phyloP scores from a whole-genome alignment of 2,113 vertebrate genomes.

The Ploceus nigricollis region DNA sequence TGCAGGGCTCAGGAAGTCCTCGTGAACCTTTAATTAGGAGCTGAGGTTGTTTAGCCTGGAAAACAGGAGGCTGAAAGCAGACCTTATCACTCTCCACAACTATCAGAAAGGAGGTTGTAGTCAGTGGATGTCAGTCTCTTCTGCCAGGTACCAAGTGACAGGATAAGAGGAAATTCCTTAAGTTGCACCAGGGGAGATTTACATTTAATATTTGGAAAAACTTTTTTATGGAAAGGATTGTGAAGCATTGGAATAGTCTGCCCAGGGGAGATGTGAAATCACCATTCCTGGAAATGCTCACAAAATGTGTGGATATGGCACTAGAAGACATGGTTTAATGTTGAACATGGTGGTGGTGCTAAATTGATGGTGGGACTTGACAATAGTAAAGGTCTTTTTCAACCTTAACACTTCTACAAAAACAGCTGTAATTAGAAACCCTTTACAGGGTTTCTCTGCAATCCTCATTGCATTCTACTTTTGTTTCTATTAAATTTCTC shows the following conservation, averaged over 20 bases:
- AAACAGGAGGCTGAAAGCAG: not conserved
- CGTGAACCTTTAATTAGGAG: not conserved
- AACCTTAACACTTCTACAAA: not conserved
- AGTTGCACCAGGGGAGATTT: not conserved
- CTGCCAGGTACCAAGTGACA: not conserved
- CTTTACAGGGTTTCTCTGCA: not conserved
- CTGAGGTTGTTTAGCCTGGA: not conserved
- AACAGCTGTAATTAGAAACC: not conserved
- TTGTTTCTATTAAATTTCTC: not conserved
- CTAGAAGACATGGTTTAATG: not conserved
- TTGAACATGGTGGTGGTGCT: not conserved
- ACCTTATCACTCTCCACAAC: not conserved
- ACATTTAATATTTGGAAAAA: not conserved
- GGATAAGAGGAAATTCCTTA: not conserved
- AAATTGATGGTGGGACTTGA: not conserved
- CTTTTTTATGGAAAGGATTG: not conserved
- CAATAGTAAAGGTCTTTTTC: not conserved
- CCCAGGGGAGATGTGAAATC: not conserved
- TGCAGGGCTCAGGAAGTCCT: not conserved
- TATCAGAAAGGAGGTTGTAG: not conserved
- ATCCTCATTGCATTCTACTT: not conserved
- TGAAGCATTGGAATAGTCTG: not conserved
- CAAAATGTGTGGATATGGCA: not conserved
- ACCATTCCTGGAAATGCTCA: not conserved
- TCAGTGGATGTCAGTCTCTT: not conserved